Evolutionary conservation across 30 jellyfish, hydroid and myxozoan species (phyloP).

Genomic region (Hydractinia symbiolongicarpus): DNA sequence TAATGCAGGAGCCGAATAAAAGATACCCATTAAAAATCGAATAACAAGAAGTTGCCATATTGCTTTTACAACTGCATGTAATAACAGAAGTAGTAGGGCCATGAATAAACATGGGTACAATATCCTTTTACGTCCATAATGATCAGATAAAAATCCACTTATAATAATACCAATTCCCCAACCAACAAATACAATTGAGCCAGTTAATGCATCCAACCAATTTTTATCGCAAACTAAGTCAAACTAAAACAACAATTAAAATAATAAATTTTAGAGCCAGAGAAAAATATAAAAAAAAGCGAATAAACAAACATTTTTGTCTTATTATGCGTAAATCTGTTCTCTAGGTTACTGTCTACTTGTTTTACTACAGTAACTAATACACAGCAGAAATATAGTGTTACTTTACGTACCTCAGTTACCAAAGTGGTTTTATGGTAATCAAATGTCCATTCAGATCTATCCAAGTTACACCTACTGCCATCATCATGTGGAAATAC

Average conservation of each 20-base stretch:
- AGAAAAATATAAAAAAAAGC: too few relatives aligned
- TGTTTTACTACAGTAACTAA: too few relatives aligned
- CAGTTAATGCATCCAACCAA: conserved; percentile 55
- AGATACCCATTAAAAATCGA: conserved; percentile 51
- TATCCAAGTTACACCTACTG: neutral
- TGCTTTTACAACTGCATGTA: conserved; percentile 48
- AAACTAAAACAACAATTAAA: conserved; percentile 34
- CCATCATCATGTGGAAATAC: neutral
- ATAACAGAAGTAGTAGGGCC: conserved; percentile 34
- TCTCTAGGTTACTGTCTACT: too few relatives aligned
- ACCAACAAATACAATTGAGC: conserved; percentile 65
- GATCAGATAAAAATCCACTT: conserved; percentile 60
- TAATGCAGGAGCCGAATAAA: conserved; percentile 43
- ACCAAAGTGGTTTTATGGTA: conserved; percentile 1
- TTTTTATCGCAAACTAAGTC: conserved; percentile 58
- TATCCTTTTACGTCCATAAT: conserved; percentile 56
- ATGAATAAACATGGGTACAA: conserved; percentile 25
- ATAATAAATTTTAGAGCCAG: neutral
- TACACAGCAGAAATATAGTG: too few relatives aligned
- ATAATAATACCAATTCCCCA: conserved; percentile 77
- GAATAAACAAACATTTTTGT: too few relatives aligned
- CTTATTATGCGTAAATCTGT: too few relatives aligned
- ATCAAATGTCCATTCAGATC: conserved; percentile 11
- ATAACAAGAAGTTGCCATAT: conserved; percentile 54
- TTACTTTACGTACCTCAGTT: neutral